phyloP scores from a whole-genome alignment of 2,797 vertebrate species.

The Spea hammondii region DNA sequence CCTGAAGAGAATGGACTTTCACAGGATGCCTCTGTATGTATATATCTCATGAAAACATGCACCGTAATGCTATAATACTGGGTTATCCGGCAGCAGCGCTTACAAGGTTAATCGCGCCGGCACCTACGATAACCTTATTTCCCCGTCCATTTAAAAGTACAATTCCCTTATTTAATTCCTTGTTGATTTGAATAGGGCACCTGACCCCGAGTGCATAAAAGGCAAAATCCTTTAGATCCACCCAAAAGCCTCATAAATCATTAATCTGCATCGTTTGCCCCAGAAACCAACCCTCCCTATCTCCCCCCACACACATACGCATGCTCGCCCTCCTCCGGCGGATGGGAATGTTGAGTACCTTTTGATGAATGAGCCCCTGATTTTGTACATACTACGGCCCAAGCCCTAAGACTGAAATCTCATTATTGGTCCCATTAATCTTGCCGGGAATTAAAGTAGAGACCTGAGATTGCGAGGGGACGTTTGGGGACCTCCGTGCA shows the following conservation, averaged over 20 bases:
- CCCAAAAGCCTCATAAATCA: conserved; percentile 47
- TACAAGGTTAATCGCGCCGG: conserved; percentile 36
- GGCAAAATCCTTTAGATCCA: conserved; percentile 32
- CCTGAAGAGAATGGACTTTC: too few species aligned
- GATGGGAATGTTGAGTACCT: conserved; percentile 35
- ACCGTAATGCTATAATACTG: neutral
- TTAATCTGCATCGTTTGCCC: conserved; percentile 28
- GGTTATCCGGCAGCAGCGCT: neutral
- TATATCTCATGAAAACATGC: neutral
- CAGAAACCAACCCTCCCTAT: neutral
- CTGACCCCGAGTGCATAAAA: conserved; percentile 35
- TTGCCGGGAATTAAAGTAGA: conserved; percentile 11
- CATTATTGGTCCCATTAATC: conserved; percentile 42
- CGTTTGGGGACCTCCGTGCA: neutral
- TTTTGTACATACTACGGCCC: conserved; percentile 16
- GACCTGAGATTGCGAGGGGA: neutral
- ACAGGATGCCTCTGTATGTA: too few species aligned
- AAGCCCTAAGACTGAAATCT: conserved; percentile 19
- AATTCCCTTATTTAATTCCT: conserved; percentile 47
- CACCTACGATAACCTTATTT: conserved; percentile 40
- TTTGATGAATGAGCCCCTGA: conserved; percentile 44
- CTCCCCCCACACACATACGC: neutral
- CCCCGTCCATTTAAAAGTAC: conserved; percentile 38
- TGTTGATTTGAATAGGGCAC: conserved; percentile 46
- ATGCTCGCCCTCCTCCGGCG: conserved; percentile 3